These are phyloP conservation scores for Acronicta leporina DNA, from an alignment of 2,888 invertebrate species.

Conservation along the genomic window DNA sequence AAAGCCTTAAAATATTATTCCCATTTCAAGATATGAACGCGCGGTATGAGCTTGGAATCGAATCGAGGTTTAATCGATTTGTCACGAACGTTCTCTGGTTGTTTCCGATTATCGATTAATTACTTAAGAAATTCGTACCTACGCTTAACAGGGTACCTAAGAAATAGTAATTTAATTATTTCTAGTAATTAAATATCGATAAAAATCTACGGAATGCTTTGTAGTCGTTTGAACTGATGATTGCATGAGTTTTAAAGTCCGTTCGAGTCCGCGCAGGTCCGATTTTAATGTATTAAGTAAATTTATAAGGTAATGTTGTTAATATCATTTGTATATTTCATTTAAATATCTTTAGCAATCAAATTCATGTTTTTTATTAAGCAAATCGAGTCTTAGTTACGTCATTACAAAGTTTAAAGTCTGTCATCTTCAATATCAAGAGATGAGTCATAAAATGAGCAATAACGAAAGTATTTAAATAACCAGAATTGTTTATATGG, in stretches of 20 bases:
- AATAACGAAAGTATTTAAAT: not conserved
- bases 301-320: constrained; percentile 41
- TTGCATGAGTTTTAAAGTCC: constrained; percentile 30
- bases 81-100: constrained; percentile 61
- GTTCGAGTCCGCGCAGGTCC: constrained; percentile 16
- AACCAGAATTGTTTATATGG: not conserved
- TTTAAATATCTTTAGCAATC: constrained; percentile 40
- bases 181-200: constrained; percentile 54
- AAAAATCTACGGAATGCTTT: constrained; percentile 22
- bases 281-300: constrained; percentile 37
- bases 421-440: not conserved
- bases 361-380: constrained; percentile 41
- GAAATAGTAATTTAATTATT: constrained; percentile 50
- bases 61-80: constrained; percentile 68
- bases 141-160: constrained; percentile 53
- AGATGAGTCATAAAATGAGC: not conserved
- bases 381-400: constrained; percentile 1
- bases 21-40: constrained; percentile 38
- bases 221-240: constrained; percentile 16
- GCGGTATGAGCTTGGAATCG: constrained; percentile 58
- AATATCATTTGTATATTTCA: constrained; percentile 56
- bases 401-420: not conserved
- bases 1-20: constrained; percentile 25
- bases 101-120: constrained; percentile 48
- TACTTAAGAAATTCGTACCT: constrained; percentile 51